Conservation (phyloP, 1,140 invertebrate genomes). For the Pogonomyrmex californicus region DNA sequence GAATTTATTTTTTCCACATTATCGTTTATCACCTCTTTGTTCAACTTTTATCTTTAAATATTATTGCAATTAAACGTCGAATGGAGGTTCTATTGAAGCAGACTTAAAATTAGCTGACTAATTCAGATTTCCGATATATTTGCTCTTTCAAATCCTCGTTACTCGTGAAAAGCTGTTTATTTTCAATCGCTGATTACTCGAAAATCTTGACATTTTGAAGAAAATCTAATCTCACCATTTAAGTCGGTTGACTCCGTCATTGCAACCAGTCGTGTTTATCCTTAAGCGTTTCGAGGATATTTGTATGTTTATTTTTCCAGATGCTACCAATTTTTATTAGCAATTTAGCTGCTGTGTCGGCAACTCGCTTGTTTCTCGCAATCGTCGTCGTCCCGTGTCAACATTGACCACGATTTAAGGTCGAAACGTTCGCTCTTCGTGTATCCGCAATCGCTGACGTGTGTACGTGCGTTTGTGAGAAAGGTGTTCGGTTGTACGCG, state of each 20-base stretch:
- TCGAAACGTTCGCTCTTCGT: not conserved
- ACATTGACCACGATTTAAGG: conserved; percentile 27
- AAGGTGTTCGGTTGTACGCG: conserved; percentile 16
- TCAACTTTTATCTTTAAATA: conserved; percentile 13
- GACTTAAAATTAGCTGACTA: conserved; percentile 8
- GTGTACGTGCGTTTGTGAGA: not conserved
- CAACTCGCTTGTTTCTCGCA: conserved; percentile 18
- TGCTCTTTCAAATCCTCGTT: not conserved
- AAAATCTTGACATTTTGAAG: not conserved
- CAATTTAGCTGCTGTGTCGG: not conserved
- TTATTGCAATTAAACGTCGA: not conserved
- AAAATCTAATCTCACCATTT: not conserved
- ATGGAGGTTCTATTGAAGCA: conserved; percentile 20
- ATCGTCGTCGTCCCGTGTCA: conserved; percentile 1
- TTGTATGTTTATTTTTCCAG: conserved; percentile 13
- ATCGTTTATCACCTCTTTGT: too few relatives aligned
- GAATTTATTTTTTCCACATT: not conserved
- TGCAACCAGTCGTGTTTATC: not conserved
- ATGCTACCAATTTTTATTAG: conserved; percentile 17
- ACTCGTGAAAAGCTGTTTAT: not conserved
- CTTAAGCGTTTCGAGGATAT: not conserved
- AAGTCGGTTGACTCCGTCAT: not conserved
- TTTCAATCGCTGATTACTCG: not conserved
- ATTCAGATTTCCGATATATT: conserved; percentile 13
- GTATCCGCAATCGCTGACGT: conserved; percentile 22